Evolutionary conservation across 2,797 vertebrate genomes (phyloP), one percentile per base, ranked within the genome.

Genomic region (Urosaurus nigricauda): DNA sequence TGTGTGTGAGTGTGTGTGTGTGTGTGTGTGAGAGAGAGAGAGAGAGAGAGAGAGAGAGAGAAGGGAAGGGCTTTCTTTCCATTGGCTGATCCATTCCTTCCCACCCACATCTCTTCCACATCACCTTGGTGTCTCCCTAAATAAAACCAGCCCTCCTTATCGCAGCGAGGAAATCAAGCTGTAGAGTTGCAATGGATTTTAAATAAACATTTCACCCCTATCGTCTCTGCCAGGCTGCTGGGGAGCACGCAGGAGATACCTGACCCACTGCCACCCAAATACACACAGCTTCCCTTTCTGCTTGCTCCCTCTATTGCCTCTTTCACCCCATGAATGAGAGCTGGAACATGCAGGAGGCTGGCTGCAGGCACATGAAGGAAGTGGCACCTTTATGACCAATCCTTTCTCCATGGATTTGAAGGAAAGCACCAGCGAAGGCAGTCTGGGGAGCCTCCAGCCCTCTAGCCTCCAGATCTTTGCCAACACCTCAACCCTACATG

Each of bases 381-480:
- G 91, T 0, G 53, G 68, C 93, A 88, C 93, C 85, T 93, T 90
- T 56, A 86, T 89, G 88, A 56, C 88, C 88, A 94, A 93, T 85
- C 93, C 89, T 68, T 93, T 92, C 94, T 94, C 84, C 84, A 99
- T 99, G 99, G 98, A 99, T 97, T 96, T 99, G 92, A 99, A 99
- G 97, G 98, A 99, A 95, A 98, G 96, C 95, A 97, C 97, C 95
- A 98, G 98, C 17, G 98, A 98, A 94, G 98, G 97, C 95, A 99
- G 99, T 92, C 97, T 97, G 96, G 97, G 96, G 90, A 98, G 98
- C 94, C 96, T 98, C 83, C 97, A 95, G 90, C 98, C 98, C 73
- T 98, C 98, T 58, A 98, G 98, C 93, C 98, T 98, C 97, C 98
- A 98, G 96, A 97, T 98, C 86, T 99, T 99, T n/a, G 97, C 98